Evolutionary conservation across 1,140 invertebrate species (phyloP).

Genomic region (Ceratoteleas bidentatus): DNA sequence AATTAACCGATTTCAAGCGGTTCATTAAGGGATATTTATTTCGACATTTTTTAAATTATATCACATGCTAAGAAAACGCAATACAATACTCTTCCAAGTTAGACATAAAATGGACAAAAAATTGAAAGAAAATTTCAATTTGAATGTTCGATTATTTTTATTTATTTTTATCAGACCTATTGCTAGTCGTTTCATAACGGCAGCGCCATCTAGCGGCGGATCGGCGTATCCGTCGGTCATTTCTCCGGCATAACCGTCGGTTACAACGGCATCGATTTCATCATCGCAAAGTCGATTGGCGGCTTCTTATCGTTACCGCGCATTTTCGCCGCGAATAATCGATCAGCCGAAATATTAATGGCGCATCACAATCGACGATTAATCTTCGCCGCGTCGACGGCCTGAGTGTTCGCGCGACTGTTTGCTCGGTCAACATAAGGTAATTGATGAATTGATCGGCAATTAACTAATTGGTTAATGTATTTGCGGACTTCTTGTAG

Average conservation of each 20-base stretch:
- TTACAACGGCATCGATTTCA: constrained; percentile 18
- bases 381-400: constrained; percentile 17
- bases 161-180: too few relatives aligned
- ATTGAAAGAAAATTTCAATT: too few relatives aligned
- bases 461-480: constrained; percentile 16
- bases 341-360: constrained; percentile 28
- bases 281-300: constrained; percentile 29
- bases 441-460: constrained; percentile 17
- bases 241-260: constrained; percentile 12
- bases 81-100: too few relatives aligned
- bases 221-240: too few relatives aligned
- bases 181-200: constrained; percentile 12
- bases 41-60: not conserved
- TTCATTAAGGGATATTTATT: constrained; percentile 45
- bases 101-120: too few relatives aligned
- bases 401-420: not conserved
- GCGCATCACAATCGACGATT: constrained; percentile 17
- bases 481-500: constrained; percentile 1
- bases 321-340: constrained; percentile 37
- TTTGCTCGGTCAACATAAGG: not conserved
- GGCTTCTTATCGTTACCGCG: constrained; percentile 32
- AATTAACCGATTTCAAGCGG: constrained; percentile 3
- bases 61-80: too few relatives aligned
- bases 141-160: too few relatives aligned
- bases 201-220: constrained; percentile 7